Conservation (phyloP, 2,888 invertebrate genomes). For the Andricus curvator region DNA sequence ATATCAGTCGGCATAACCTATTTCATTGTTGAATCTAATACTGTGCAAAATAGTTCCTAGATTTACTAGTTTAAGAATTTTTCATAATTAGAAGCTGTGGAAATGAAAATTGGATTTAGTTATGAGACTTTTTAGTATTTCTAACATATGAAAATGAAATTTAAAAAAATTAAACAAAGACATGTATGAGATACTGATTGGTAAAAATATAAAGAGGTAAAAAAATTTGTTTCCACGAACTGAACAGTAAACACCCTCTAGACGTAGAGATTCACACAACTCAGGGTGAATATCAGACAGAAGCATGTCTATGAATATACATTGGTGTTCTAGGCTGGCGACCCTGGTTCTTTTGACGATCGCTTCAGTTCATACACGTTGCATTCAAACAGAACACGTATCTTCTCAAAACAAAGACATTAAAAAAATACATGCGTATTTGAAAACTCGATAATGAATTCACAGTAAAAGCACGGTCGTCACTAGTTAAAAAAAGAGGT, state of each 20-base stretch:
- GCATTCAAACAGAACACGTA: background rate
- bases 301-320: conserved; percentile 17
- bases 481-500: too few relatives aligned
- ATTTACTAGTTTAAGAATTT: too few relatives aligned
- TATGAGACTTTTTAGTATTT: too few relatives aligned
- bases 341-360: conserved; percentile 1
- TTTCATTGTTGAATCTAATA: too few relatives aligned
- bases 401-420: background rate
- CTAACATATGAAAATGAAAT: too few relatives aligned
- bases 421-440: background rate
- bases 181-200: too few relatives aligned
- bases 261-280: background rate
- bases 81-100: too few relatives aligned
- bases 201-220: background rate
- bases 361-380: conserved; percentile 1
- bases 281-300: conserved; percentile 12
- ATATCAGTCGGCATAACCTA: too few relatives aligned
- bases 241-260: background rate
- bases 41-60: too few relatives aligned
- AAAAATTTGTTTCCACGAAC: background rate
- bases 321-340: background rate
- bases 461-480: too few relatives aligned
- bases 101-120: too few relatives aligned
- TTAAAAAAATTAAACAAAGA: too few relatives aligned
- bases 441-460: background rate